Conservation (phyloP, 2,113 vertebrate genomes). For the Myanophis thanlyinensis region DNA sequence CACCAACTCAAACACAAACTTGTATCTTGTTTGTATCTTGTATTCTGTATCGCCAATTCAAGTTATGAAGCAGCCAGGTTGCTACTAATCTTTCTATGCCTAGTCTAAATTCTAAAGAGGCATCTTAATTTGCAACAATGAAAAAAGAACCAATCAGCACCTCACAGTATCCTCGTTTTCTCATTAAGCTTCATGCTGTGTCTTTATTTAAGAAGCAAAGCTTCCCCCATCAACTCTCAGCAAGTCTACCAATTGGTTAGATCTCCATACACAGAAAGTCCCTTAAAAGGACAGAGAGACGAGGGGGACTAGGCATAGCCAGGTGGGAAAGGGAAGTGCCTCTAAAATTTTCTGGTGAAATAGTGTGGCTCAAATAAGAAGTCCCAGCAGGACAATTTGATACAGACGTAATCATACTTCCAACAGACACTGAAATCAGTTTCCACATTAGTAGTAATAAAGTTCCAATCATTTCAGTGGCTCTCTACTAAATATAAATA, state of each 20-base stretch:
- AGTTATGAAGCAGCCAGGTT: constrained; percentile 2
- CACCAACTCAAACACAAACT: constrained; percentile 1
- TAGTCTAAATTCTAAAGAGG: not conserved
- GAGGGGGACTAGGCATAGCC: not conserved
- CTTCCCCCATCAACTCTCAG: constrained; percentile 31
- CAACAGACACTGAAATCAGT: not conserved
- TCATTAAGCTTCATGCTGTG: constrained; percentile 58
- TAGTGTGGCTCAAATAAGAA: not conserved
- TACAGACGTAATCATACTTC: not conserved
- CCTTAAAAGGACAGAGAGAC: too few species aligned
- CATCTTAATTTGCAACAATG: constrained; percentile 30
- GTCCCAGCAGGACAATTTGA: not conserved
- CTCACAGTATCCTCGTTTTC: constrained; percentile 42
- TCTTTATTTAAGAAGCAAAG: constrained; percentile 60
- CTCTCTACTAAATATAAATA: not conserved
- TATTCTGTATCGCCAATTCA: constrained; percentile 16
- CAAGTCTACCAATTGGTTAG: constrained; percentile 34
- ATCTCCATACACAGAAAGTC: not conserved
- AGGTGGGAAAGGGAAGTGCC: not conserved
- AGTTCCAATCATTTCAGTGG: not conserved
- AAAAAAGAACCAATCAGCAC: constrained; percentile 54
- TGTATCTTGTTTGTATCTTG: too few species aligned
- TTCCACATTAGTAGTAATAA: not conserved
- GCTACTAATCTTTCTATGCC: not conserved
- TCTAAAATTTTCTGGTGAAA: not conserved